Conservation (phyloP, 1,140 invertebrate species). For the Rhopalosiphum maidis region DNA sequence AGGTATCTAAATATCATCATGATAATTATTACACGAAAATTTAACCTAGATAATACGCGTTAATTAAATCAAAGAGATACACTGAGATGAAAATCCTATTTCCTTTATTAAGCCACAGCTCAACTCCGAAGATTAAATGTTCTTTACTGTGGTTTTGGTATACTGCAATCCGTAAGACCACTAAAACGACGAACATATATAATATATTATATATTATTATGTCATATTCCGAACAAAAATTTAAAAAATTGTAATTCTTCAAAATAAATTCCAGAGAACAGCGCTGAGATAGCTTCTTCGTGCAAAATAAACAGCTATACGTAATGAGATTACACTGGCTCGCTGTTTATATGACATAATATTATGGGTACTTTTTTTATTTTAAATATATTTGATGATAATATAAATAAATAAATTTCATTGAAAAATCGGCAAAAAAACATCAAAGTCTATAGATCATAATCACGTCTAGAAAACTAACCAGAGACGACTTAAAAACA, state of each 20-base stretch:
- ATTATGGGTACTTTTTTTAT: not conserved
- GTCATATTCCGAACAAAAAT: not conserved
- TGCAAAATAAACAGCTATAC: not conserved
- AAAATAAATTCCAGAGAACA: not conserved
- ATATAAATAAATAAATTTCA: not conserved
- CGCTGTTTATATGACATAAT: not conserved
- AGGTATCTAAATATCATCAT: not conserved
- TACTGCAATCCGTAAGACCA: not conserved
- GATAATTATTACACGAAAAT: not conserved
- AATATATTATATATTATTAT: not conserved
- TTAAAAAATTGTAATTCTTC: not conserved
- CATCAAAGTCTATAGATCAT: not conserved
- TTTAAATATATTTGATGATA: not conserved
- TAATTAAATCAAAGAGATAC: not conserved
- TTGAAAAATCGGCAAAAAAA: not conserved
- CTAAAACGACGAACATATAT: not conserved
- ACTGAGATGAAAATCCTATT: not conserved
- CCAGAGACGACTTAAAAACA: too few relatives aligned
- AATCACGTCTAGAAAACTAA: too few relatives aligned
- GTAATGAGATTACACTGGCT: not conserved
- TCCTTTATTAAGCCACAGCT: not conserved
- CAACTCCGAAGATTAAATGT: not conserved
- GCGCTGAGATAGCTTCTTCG: not conserved
- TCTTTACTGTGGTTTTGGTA: not conserved
- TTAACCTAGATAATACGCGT: not conserved